Conservation (phyloP, 2,113 vertebrate genomes). For the Semnornis frantzii region DNA sequence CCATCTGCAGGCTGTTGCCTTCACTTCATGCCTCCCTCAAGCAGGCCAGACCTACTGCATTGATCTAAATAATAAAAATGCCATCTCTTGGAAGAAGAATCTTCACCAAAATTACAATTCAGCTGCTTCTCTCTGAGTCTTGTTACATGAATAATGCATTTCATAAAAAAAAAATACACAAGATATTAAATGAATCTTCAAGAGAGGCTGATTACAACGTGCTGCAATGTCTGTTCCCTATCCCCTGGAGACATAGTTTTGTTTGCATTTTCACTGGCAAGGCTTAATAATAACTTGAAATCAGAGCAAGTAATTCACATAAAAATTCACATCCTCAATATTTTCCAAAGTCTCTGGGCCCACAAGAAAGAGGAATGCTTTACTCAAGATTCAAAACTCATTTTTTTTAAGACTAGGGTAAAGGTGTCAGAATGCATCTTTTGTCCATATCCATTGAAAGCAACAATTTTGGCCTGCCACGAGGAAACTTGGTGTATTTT, state of each 20-base stretch:
- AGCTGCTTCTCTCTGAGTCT: slow-evolving; percentile 49
- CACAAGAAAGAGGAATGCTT: not conserved
- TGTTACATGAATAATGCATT: slow-evolving; percentile 70
- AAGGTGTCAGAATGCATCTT: not conserved
- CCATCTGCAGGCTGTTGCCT: slow-evolving; percentile 7
- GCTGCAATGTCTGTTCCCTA: not conserved
- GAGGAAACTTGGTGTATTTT: not conserved
- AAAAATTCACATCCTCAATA: slow-evolving; percentile 42
- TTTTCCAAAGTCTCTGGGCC: slow-evolving; percentile 1
- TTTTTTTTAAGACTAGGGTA: not conserved
- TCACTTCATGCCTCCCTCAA: not conserved
- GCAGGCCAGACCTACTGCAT: slow-evolving; percentile 34
- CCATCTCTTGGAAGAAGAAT: slow-evolving; percentile 42
- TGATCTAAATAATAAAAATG: slow-evolving; percentile 64
- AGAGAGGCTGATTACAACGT: slow-evolving; percentile 56
- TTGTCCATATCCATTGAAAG: not conserved
- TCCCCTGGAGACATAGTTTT: slow-evolving; percentile 17
- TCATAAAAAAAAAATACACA: slow-evolving; percentile 50
- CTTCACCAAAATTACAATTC: slow-evolving; percentile 66
- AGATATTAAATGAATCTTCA: slow-evolving; percentile 63
- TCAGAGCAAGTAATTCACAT: slow-evolving; percentile 58
- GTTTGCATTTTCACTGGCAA: slow-evolving; percentile 66
- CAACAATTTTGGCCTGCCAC: not conserved
- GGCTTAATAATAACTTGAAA: slow-evolving; percentile 66
- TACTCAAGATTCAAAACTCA: not conserved